A percentile compares a stretch with the other conserved stretches of the same genome.
Evolutionary conservation across 1,140 invertebrate genomes (phyloP).

Genomic region (Drosophila biarmipes): DNA sequence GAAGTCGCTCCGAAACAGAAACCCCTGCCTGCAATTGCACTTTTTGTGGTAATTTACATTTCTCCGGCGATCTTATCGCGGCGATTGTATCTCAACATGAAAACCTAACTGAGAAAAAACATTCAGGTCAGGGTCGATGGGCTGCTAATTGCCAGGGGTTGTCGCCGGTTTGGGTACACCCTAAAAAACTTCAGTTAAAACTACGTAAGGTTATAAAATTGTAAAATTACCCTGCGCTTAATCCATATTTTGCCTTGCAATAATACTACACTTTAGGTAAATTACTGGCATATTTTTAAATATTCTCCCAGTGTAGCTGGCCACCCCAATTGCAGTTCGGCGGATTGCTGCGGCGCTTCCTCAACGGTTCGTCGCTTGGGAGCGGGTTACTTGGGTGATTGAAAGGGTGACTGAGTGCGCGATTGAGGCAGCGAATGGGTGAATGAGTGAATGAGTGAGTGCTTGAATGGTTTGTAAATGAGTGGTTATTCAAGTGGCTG

Average conservation of each 20-base stretch:
- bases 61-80: constrained; percentile 43
- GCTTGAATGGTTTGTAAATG: constrained; percentile 3
- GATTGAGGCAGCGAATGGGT: constrained; percentile 4
- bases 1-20: too few species aligned
- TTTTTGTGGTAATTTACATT: constrained; percentile 77
- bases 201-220: too few species aligned
- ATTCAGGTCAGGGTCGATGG: constrained; percentile 5
- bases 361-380: constrained; percentile 16
- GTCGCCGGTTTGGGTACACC: background rate
- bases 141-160: constrained; percentile 7
- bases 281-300: background rate
- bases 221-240: too few species aligned
- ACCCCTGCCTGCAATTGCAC: constrained; percentile 27
- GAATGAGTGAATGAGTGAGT: constrained; percentile 4
- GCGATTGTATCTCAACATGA: constrained; percentile 26
- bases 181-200: background rate
- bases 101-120: background rate
- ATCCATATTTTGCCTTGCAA: too few species aligned
- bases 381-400: constrained; percentile 3
- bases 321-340: background rate
- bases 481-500: constrained; percentile 7
- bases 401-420: constrained; percentile 1
- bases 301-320: background rate
- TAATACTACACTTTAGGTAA: too few species aligned
- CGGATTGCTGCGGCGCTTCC: constrained; percentile 4